phyloP scores from a whole-genome alignment of 2,113 vertebrate genomes.

The Calonectris borealis region DNA sequence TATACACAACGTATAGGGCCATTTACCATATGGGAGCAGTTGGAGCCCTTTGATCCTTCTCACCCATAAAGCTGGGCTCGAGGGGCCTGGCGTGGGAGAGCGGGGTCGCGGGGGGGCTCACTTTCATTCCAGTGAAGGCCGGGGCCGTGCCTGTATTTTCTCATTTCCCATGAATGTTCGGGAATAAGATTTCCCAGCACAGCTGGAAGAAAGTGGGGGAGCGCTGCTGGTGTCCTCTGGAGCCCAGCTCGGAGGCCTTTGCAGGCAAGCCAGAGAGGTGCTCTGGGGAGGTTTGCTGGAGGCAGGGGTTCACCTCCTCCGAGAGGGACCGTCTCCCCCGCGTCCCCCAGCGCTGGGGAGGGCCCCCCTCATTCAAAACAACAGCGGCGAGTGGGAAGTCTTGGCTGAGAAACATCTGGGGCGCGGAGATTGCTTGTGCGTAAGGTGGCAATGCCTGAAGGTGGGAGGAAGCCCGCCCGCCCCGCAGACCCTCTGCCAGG shows the following conservation, averaged over 20 bases:
- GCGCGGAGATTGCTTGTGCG: rapidly evolving
- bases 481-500: not conserved
- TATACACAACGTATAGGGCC: not conserved
- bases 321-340: not conserved
- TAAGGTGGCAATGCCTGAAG: not conserved
- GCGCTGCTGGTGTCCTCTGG: not conserved
- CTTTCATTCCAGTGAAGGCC: not conserved
- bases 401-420: not conserved
- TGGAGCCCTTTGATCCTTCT: constrained; percentile 49
- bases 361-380: not conserved
- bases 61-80: not conserved
- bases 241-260: not conserved
- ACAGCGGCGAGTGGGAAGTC: not conserved
- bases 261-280: not conserved
- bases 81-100: not conserved
- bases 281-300: not conserved
- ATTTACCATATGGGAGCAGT: constrained; percentile 45
- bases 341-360: not conserved
- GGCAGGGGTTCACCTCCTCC: not conserved
- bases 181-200: not conserved
- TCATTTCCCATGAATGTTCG: not conserved
- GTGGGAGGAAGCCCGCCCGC: not conserved
- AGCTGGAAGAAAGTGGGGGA: constrained; percentile 28
- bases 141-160: constrained; percentile 1
- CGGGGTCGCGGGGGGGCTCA: not conserved